Base-by-base conservation (phyloP, 2,888 invertebrate genomes). In the Drosophila mimica region DNA sequence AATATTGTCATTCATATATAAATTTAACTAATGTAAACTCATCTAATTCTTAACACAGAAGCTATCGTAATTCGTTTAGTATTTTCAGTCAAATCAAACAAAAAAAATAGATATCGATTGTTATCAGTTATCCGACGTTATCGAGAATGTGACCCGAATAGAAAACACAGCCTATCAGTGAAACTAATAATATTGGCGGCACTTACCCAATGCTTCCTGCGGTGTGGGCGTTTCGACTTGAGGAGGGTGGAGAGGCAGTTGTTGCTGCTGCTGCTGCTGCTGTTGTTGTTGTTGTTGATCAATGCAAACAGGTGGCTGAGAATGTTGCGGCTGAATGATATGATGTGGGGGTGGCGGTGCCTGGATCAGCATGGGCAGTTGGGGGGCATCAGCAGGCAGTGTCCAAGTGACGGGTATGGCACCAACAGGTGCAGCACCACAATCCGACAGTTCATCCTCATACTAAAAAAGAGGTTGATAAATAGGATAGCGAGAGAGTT, bases 391-490 rank as follows among this genome's bases (percentile, higher is more conserved):
- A 6, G 76, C 66, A 11, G 90, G 63, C 71, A 92, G 9, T 7
- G 89, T 52, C 90, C 86, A 90, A n/a, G 81, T 51, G 9, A 85
- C 76, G 3, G 89, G 83, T 62, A 89, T 81, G 62, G 73, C 56
- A 31, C 66, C 72, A 34, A 78, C 74, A 13, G 81, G 76, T 20
- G 79, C 67, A 28, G 65, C 79, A 9, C 72, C 82, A 62, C 91
- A 91, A 28, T 91, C 92, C 0, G 79, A 73, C 20, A 91, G 61
- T 11, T 92, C 92, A 53, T 92, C 91, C 7, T 91, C 91, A 56
- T 88, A 83, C 89, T 91, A 38, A 7, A 53, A 57, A 0, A n/a
- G 9, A 34, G 15, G 4, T 30, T 0, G 36, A 9, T 0, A 49
- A 7, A 43, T 1, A 51, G n/a, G 33, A n/a, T 53, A 38, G 8